phyloP scores from a whole-genome alignment of 2,113 vertebrate species.

The Takifugu bimaculatus region DNA sequence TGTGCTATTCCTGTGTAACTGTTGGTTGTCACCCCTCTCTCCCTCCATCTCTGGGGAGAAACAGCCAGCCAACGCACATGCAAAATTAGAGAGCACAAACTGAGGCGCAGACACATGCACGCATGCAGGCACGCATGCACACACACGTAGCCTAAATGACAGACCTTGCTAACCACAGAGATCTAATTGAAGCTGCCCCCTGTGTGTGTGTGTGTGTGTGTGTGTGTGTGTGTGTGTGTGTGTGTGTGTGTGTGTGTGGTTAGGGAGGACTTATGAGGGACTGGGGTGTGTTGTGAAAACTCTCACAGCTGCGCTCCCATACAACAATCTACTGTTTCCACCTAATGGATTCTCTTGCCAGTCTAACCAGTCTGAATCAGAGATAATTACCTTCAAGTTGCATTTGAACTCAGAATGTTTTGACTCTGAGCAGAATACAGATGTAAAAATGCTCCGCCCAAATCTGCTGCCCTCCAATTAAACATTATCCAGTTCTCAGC shows the following conservation, averaged over 20 bases:
- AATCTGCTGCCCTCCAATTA: background rate
- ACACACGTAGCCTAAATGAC: slow-evolving; percentile 29
- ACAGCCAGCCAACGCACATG: slow-evolving; percentile 23
- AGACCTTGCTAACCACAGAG: background rate
- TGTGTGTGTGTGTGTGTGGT: slow-evolving; percentile 21
- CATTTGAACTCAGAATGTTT: background rate
- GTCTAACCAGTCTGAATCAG: background rate
- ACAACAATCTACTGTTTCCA: slow-evolving; percentile 27
- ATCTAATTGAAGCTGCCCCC: background rate
- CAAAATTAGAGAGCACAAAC: slow-evolving; percentile 51
- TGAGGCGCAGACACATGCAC: too few relatives aligned
- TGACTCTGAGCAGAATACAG: background rate
- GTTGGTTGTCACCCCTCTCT: slow-evolving; percentile 15
- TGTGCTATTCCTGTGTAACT: slow-evolving; percentile 48
- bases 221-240: slow-evolving; percentile 29
- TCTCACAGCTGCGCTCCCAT: slow-evolving; percentile 47
- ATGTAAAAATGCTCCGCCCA: background rate
- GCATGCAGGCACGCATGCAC: slow-evolving; percentile 3
- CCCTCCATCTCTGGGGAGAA: slow-evolving; percentile 14
- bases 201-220: slow-evolving; percentile 32
- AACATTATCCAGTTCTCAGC: background rate
- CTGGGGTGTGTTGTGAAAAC: slow-evolving; percentile 44
- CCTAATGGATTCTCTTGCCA: slow-evolving; percentile 14
- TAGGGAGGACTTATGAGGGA: slow-evolving; percentile 18
- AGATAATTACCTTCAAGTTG: background rate